These are phyloP conservation scores for Pogoniulus pusillus DNA, from an alignment of 2,797 vertebrate species.

Conservation along the genomic window DNA sequence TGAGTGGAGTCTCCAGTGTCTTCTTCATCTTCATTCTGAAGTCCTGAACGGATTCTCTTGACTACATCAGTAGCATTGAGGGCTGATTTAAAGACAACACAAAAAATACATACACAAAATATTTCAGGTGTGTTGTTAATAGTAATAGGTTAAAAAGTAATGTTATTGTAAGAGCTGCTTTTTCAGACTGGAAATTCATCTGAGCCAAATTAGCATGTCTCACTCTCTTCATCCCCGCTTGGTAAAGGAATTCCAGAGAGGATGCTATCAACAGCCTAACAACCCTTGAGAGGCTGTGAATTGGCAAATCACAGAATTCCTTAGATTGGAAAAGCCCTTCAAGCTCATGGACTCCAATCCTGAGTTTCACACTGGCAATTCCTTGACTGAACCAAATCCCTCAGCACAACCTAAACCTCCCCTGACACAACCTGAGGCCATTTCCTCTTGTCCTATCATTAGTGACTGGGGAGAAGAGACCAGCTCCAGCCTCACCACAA, in stretches of 20 bases:
- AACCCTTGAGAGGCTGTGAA: neutral
- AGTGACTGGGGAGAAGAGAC: too few relatives aligned
- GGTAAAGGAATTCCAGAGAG: neutral
- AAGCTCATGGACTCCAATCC: too few relatives aligned
- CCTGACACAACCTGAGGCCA: too few relatives aligned
- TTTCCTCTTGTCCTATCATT: too few relatives aligned
- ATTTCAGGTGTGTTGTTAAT: neutral
- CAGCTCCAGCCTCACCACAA: too few relatives aligned
- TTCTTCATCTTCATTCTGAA: slow-evolving; percentile 58
- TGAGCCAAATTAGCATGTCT: neutral
- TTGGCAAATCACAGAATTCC: too few relatives aligned
- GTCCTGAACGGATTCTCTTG: slow-evolving; percentile 75
- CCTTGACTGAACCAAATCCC: too few relatives aligned
- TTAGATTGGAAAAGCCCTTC: too few relatives aligned
- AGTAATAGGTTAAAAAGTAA: neutral
- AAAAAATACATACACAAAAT: neutral
- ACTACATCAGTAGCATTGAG: slow-evolving; percentile 86
- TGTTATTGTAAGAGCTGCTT: neutral
- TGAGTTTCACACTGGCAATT: too few relatives aligned
- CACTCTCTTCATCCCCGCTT: neutral
- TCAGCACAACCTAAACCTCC: too few relatives aligned
- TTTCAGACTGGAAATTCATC: slow-evolving; percentile 13
- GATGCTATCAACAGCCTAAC: neutral
- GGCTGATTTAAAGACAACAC: slow-evolving; percentile 70
- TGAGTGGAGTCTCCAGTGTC: slow-evolving; percentile 40